phyloP scores from a whole-genome alignment of 1,140 invertebrate species.

The Aphis craccivora region DNA sequence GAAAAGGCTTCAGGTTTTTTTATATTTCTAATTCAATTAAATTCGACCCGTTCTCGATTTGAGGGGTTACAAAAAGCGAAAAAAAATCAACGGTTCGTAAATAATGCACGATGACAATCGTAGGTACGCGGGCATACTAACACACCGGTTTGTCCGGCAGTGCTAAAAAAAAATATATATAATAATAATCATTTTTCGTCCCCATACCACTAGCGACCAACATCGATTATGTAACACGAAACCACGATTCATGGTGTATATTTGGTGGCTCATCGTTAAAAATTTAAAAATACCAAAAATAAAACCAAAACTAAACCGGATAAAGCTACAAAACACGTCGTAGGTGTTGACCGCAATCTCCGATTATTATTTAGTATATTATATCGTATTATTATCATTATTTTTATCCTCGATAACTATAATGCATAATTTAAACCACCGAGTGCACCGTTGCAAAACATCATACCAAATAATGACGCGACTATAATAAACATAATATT shows the following conservation, averaged over 20 bases:
- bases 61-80: slow-evolving; percentile 24
- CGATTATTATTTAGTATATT: not conserved
- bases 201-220: not conserved
- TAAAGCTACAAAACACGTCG: not conserved
- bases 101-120: slow-evolving; percentile 45
- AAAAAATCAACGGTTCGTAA: slow-evolving; percentile 55
- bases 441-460: slow-evolving; percentile 3
- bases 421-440: not conserved
- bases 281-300: not conserved
- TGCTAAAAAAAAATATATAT: not conserved
- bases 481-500: not conserved
- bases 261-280: slow-evolving; percentile 7
- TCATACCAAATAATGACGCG: not conserved
- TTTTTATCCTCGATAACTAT: not conserved
- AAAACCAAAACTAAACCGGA: not conserved
- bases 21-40: slow-evolving; percentile 51
- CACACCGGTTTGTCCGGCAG: slow-evolving; percentile 46
- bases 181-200: slow-evolving; percentile 17
- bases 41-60: slow-evolving; percentile 31
- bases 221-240: slow-evolving; percentile 28
- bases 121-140: not conserved
- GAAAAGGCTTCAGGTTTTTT: slow-evolving; percentile 38
- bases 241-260: not conserved
- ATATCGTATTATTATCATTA: not conserved
- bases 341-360: not conserved